Percentiles rank a stretch among this genome's conserved stretches.
phyloP scores from a whole-genome alignment of 2,113 vertebrate genomes.

The Bufo bufo region DNA sequence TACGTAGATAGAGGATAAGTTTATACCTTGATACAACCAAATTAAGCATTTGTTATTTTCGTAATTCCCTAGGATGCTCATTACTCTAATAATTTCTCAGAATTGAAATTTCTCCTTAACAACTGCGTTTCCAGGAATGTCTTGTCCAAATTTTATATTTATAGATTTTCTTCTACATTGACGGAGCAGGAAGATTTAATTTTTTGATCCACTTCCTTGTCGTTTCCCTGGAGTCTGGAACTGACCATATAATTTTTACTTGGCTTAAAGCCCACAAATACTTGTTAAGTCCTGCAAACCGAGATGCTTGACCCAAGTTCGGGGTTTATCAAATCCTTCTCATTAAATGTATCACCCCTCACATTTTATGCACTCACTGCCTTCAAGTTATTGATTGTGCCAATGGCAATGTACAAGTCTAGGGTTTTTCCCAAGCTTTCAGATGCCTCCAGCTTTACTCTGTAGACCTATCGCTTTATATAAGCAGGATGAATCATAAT shows the following conservation, averaged over 20 bases:
- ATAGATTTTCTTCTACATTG: background rate
- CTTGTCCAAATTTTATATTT: background rate
- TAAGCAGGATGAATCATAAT: background rate
- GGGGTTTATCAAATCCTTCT: background rate
- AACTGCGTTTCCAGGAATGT: background rate
- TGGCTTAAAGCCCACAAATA: slow-evolving; percentile 40
- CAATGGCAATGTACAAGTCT: slow-evolving; percentile 40
- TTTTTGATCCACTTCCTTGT: background rate
- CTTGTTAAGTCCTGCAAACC: slow-evolving; percentile 6
- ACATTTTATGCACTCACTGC: slow-evolving; percentile 1
- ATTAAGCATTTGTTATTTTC: background rate
- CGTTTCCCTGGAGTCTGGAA: background rate
- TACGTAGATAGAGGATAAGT: too few relatives aligned
- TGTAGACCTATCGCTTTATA: background rate
- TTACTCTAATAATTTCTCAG: background rate
- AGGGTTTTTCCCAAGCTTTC: slow-evolving; percentile 50
- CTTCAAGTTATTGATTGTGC: slow-evolving; percentile 49
- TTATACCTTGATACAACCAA: too few relatives aligned
- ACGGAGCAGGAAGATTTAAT: background rate
- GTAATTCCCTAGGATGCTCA: background rate
- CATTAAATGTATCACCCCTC: slow-evolving; percentile 25
- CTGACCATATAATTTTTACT: slow-evolving; percentile 17
- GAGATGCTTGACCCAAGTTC: slow-evolving; percentile 36
- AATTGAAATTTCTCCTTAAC: background rate
- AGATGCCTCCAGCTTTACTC: slow-evolving; percentile 14